These are phyloP conservation scores for Aporrectodea caliginosa DNA, from an alignment of 1,140 invertebrate species.

Conservation along the genomic window DNA sequence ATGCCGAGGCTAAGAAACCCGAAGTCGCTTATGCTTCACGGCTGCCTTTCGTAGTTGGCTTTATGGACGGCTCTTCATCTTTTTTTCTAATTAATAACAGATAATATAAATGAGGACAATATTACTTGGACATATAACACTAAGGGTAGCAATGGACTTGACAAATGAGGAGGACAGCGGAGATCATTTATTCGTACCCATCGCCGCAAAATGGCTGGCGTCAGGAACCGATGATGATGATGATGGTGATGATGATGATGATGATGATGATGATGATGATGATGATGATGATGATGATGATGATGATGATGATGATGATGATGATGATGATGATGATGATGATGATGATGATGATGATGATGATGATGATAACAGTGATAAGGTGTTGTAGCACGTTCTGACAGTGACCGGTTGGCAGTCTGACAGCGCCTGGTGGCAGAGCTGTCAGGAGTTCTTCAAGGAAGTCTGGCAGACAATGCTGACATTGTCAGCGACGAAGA, in stretches of 20 bases:
- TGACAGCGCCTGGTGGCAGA: background rate
- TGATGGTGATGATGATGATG: conserved; percentile 20
- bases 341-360: conserved; percentile 22
- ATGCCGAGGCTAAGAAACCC: too few species aligned
- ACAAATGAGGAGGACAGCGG: too few species aligned
- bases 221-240: conserved; percentile 2
- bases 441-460: background rate
- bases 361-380: conserved; percentile 21
- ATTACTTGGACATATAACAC: too few species aligned
- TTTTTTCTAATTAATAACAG: too few species aligned
- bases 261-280: conserved; percentile 23
- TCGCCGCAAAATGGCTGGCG: too few species aligned
- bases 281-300: conserved; percentile 20
- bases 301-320: conserved; percentile 19
- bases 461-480: background rate
- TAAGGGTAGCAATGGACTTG: too few species aligned
- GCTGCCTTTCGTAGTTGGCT: too few species aligned
- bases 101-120: too few species aligned
- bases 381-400: too few species aligned
- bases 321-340: conserved; percentile 23
- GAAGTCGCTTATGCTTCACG: too few species aligned
- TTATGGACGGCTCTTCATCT: too few species aligned
- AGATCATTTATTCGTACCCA: too few species aligned
- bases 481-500: background rate
- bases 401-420: background rate